A percentile compares a stretch with the other conserved stretches of the same genome.
These are phyloP conservation scores for Sturnus vulgaris DNA, from an alignment of 2,113 vertebrate genomes.

Conservation along the genomic window DNA sequence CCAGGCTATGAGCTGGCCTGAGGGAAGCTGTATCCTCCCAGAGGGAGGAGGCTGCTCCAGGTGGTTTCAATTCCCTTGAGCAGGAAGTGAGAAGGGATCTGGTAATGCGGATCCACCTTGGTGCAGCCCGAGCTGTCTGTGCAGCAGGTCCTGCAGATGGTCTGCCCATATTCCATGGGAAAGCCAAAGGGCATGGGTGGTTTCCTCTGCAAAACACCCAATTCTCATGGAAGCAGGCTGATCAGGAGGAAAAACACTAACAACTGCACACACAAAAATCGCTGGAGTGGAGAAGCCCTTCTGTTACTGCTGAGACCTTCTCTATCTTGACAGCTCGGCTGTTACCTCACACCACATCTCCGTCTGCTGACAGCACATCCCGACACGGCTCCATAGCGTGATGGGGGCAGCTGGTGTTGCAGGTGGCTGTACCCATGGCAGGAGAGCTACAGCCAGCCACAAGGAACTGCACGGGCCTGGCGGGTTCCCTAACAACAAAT, in stretches of 20 bases:
- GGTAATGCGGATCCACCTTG: not conserved
- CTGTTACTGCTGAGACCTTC: not conserved
- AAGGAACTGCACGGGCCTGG: not conserved
- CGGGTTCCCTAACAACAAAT: not conserved
- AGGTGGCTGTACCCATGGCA: not conserved
- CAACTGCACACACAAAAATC: not conserved
- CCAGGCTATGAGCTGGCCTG: not conserved
- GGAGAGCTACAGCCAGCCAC: not conserved
- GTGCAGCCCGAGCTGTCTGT: not conserved
- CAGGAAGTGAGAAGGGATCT: not conserved
- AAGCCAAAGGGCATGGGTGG: not conserved
- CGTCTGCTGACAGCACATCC: not conserved
- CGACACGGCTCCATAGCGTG: accelerated
- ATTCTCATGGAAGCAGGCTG: not conserved
- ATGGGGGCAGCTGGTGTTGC: not conserved
- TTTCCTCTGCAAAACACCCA: not conserved
- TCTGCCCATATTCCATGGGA: not conserved
- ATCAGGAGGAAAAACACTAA: not conserved
- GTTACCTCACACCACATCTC: not conserved
- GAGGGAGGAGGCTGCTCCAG: not conserved
- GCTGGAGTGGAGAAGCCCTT: not conserved
- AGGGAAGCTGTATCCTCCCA: not conserved
- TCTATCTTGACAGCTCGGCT: not conserved
- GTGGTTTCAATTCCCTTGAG: not conserved
- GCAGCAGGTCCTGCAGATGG: not conserved